Evolutionary conservation across 2,113 vertebrate genomes (phyloP).

Genomic region (Chlorocebus sabaeus): DNA sequence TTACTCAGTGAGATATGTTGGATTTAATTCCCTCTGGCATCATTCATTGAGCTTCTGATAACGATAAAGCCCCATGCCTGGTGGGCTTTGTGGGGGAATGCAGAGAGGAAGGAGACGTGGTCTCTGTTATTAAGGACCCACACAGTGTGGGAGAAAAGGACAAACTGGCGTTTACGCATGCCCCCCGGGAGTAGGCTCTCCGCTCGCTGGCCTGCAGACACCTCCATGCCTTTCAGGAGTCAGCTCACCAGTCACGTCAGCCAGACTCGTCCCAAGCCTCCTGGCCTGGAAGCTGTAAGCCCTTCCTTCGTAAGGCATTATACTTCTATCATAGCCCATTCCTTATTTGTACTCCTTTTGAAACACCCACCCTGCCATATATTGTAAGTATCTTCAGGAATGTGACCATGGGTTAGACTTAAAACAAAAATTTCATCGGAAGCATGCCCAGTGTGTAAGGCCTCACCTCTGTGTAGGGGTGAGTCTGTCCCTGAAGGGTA

Average conservation of each 20-base stretch:
- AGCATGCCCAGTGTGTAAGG: neutral
- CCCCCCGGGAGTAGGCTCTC: neutral
- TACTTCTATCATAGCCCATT: neutral
- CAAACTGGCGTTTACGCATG: fast-evolving
- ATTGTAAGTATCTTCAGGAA: neutral
- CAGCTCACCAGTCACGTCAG: neutral
- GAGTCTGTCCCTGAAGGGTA: neutral
- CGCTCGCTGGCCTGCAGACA: too few species aligned
- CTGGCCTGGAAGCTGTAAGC: neutral
- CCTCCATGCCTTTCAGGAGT: neutral
- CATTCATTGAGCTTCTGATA: neutral
- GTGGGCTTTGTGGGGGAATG: too few species aligned
- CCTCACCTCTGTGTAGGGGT: neutral
- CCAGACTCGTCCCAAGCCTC: fast-evolving
- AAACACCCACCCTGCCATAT: neutral
- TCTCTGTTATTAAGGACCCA: neutral
- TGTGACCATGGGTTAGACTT: neutral
- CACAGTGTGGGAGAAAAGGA: neutral
- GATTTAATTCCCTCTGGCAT: neutral
- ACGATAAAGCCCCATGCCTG: neutral
- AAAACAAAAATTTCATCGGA: neutral
- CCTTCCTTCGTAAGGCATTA: neutral
- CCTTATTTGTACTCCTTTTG: neutral
- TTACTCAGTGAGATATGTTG: neutral
- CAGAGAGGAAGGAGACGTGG: neutral